Evolutionary conservation across 2,113 vertebrate species (phyloP).

Genomic region (Triplophysa tibetana): DNA sequence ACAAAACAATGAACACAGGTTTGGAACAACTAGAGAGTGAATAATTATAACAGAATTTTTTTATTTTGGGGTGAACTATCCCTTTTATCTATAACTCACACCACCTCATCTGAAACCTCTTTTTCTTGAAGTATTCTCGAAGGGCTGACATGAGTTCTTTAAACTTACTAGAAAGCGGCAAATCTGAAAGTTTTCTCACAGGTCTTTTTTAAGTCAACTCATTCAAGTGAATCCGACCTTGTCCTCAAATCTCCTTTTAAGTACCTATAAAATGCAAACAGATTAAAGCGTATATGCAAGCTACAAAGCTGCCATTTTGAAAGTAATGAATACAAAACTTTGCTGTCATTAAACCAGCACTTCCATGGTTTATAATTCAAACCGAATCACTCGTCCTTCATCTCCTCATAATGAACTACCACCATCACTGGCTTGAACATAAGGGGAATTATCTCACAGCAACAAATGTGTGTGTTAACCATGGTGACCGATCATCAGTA

Average conservation of each 20-base stretch:
- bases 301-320: background rate
- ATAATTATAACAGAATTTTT: no score
- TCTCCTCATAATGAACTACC: background rate
- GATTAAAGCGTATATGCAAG: no score
- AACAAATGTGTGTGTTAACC: background rate
- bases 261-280: background rate
- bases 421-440: constrained; percentile 6
- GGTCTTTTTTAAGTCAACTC: background rate
- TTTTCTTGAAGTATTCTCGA: no score
- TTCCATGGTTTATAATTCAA: background rate
- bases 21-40: no score
- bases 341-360: background rate
- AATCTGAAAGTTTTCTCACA: background rate
- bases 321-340: background rate
- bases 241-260: background rate
- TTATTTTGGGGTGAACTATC: no score
- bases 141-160: background rate
- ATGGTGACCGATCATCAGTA: constrained; percentile 7
- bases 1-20: no score
- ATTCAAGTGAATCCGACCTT: background rate
- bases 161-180: background rate
- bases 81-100: no score
- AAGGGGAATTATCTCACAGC: constrained; percentile 5
- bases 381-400: background rate
- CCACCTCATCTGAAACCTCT: no score